Base-by-base conservation (phyloP, 1,140 invertebrate species). In the Tetranychus cinnabarinus region DNA sequence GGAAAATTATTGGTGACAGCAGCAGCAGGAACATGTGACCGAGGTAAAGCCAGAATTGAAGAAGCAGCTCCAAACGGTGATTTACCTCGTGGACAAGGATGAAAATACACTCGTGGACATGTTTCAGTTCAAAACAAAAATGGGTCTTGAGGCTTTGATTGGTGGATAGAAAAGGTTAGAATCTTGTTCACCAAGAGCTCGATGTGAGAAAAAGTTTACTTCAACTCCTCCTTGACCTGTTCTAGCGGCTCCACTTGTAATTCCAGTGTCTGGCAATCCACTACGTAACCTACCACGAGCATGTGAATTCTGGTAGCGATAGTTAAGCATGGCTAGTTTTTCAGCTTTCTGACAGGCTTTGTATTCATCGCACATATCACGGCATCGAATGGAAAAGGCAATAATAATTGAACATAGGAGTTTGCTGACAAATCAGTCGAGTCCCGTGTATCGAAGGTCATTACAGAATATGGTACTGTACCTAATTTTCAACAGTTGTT, bases 371-470 rank as follows among this genome's bases (percentile, higher is more conserved):
- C 64, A 65, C 64, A 65, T 65, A 47, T 65, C 64, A 35, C 63
- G 54, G 56, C 68, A 69, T 33, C 65, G 63, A 35, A 70, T 65
- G 31, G 67, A 65, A n/a, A 67, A 61, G n/a, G 68, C 65, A 2
- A 71, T 70, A 3, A 70, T 64, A 42, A 68, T 64, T 13, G 71
- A 58, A 56, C 69, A 72, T 0, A 72, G 47, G 8, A 71, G 23
- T 23, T 23, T 23, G 23, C 61, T 23, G 68, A 68, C n/a, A 72
- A 55, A 6, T 67, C 70, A 61, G 23, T 23, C 23, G 23, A 23
- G 23, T 23, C 23, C 23, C 23, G 23, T 23, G 23, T 23, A 23
- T 23, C 23, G 23, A 23, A 23, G 23, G 23, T 23, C 23, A 23
- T 23, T 23, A 23, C 23, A 23, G 23, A 23, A 23, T 23, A 23